A percentile compares a stretch with the other conserved stretches of the same genome.
Evolutionary conservation across 2,888 invertebrate species (phyloP).

Genomic region (Brachylomia viminalis): DNA sequence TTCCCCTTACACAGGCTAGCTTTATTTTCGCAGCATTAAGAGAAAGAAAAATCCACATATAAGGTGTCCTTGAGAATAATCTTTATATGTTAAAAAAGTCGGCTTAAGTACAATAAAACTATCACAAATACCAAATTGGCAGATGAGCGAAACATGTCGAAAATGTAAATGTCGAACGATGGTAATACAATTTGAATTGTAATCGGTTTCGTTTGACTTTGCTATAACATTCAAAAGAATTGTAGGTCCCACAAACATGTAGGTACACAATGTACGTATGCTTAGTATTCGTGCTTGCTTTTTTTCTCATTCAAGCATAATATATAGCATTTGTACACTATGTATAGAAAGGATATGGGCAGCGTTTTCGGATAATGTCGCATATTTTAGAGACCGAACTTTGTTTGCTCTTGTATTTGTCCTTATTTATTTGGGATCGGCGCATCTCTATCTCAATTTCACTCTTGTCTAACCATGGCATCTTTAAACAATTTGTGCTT

Average conservation of each 20-base stretch:
- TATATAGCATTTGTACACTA: no score
- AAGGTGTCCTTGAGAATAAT: slow-evolving; percentile 2
- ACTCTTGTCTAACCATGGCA: background rate
- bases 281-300: background rate
- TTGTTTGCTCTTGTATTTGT: background rate
- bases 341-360: background rate
- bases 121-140: background rate
- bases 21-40: background rate
- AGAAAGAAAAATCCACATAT: background rate
- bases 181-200: slow-evolving; percentile 51
- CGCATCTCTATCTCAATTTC: background rate
- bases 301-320: background rate
- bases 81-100: background rate
- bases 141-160: slow-evolving; percentile 26
- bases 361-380: background rate
- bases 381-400: background rate
- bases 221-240: slow-evolving; percentile 35
- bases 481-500: background rate
- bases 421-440: slow-evolving; percentile 1
- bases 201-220: slow-evolving; percentile 52
- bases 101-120: slow-evolving; percentile 19
- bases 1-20: background rate
- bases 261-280: background rate
- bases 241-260: slow-evolving; percentile 14
- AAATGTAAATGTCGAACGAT: slow-evolving; percentile 29